These are phyloP conservation scores for Leptopterna dolabrata DNA, from an alignment of 2,888 invertebrate species.

Conservation along the genomic window DNA sequence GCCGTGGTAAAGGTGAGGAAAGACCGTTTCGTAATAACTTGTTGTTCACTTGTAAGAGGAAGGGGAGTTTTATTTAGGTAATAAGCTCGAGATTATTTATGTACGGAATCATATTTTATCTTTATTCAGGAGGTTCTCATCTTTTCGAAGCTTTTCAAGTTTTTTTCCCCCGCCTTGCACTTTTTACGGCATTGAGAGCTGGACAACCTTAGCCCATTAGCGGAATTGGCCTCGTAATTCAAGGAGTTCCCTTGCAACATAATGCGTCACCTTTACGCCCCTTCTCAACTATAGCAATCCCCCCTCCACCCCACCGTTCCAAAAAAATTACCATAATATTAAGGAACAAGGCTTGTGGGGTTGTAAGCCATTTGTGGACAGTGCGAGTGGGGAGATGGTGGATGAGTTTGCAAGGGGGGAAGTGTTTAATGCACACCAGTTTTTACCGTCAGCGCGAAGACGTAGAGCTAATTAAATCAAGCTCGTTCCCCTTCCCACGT, in stretches of 20 bases:
- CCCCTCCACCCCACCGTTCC: not conserved
- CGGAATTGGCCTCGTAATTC: constrained; percentile 43
- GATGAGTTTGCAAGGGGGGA: too few relatives aligned
- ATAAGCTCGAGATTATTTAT: not conserved
- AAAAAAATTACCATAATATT: constrained; percentile 53
- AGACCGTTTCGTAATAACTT: not conserved
- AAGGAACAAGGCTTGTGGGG: constrained; percentile 42
- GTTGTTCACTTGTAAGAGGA: not conserved
- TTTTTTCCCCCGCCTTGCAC: not conserved
- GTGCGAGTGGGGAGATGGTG: not conserved
- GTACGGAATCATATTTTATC: not conserved
- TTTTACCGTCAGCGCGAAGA: constrained; percentile 48
- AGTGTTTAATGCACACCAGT: constrained; percentile 50
- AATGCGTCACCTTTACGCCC: constrained; percentile 47
- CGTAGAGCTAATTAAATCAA: constrained; percentile 53
- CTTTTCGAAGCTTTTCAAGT: not conserved
- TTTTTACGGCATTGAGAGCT: constrained; percentile 13
- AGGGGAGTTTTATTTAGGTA: not conserved
- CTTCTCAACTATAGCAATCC: not conserved
- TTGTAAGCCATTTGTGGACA: constrained; percentile 50
- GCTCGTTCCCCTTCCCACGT: not conserved
- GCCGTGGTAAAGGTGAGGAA: too few relatives aligned
- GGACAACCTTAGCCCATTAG: constrained; percentile 33
- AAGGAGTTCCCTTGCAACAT: constrained; percentile 13
- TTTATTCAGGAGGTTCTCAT: not conserved